Conservation (phyloP, 2,888 invertebrate species). For the Synergus japonicus region DNA sequence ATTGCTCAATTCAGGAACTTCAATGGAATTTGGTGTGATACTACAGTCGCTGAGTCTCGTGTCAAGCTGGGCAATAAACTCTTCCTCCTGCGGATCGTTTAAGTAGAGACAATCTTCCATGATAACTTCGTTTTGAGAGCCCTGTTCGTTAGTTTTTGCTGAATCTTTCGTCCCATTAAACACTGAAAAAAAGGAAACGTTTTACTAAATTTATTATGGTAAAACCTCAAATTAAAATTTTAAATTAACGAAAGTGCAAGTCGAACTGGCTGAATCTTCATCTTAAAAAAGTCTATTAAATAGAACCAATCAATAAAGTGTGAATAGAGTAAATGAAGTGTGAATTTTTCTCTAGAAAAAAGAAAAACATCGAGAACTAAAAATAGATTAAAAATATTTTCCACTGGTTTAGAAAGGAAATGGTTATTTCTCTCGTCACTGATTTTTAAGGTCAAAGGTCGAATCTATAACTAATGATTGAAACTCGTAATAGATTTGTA, state of each 20-base stretch:
- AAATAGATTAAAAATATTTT: background rate
- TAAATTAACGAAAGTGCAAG: no score
- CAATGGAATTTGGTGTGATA: background rate
- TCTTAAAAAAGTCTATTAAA: no score
- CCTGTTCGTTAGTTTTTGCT: background rate
- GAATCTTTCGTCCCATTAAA: conserved; percentile 12
- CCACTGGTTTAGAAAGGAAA: background rate
- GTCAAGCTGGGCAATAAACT: conserved; percentile 13
- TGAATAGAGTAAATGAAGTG: background rate
- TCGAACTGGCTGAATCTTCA: no score
- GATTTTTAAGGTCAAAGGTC: conserved; percentile 9
- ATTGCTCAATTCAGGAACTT: background rate
- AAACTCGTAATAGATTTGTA: background rate
- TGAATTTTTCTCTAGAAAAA: background rate
- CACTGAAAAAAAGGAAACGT: background rate
- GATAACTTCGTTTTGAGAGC: background rate
- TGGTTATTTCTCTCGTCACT: background rate
- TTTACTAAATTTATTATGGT: no score
- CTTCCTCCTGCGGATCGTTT: conserved; percentile 22
- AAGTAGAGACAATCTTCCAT: background rate
- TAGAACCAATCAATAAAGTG: no score
- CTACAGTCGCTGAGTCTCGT: background rate
- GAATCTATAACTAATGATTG: background rate
- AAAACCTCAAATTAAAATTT: no score
- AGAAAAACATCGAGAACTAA: background rate